phyloP scores from a whole-genome alignment of 2,113 vertebrate species.

The Oreotrochilus melanogaster region DNA sequence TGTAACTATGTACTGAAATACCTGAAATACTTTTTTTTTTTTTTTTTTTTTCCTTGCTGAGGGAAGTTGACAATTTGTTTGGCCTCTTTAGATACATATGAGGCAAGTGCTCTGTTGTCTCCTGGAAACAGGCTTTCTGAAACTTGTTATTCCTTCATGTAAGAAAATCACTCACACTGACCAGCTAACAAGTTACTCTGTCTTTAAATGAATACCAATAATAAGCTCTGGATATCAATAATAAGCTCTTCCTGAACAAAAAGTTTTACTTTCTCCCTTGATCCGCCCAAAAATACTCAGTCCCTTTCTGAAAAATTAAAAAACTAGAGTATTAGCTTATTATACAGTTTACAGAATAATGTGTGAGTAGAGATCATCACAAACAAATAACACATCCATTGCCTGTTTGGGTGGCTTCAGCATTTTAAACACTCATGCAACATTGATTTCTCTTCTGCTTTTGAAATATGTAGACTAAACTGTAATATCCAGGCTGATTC shows the following conservation, averaged over 20 bases:
- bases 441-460: slow-evolving; percentile 13
- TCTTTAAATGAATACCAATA: neutral
- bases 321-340: neutral
- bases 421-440: neutral
- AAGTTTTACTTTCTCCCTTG: neutral
- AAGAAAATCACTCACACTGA: neutral
- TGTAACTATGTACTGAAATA: neutral
- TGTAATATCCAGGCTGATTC: neutral
- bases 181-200: neutral
- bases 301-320: neutral
- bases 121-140: neutral
- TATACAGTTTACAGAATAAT: neutral
- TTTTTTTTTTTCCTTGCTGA: neutral
- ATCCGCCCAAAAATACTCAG: neutral
- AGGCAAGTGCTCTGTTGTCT: neutral
- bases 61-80: neutral
- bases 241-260: neutral
- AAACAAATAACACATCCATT: neutral
- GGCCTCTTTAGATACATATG: neutral
- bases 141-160: neutral
- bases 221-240: neutral
- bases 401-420: neutral
- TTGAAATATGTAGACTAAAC: neutral
- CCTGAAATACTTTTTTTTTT: neutral
- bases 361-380: neutral